Evolutionary conservation across 2,113 vertebrate species (phyloP).

Genomic region (Heptranchias perlo): DNA sequence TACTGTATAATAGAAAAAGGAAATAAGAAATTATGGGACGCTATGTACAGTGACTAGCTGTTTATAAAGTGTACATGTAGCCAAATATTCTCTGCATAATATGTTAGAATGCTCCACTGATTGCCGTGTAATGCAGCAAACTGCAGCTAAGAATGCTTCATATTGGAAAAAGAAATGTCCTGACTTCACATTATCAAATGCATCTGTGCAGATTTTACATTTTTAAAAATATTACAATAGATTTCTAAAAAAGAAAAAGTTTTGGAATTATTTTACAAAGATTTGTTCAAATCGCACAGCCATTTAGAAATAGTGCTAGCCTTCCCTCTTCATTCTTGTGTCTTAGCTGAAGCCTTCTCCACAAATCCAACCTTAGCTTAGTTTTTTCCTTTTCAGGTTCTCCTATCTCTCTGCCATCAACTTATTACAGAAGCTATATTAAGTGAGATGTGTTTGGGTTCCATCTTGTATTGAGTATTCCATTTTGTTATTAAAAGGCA

Average conservation of each 20-base stretch:
- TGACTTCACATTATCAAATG: background rate
- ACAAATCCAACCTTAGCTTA: background rate
- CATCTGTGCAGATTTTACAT: background rate
- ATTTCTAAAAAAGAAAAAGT: background rate
- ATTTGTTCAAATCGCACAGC: background rate
- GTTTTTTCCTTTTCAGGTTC: background rate
- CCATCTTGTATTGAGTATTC: background rate
- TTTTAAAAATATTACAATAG: background rate
- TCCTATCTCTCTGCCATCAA: background rate
- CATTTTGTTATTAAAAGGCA: background rate
- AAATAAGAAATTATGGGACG: background rate
- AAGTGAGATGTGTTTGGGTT: background rate
- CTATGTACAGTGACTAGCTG: background rate
- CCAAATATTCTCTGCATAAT: background rate
- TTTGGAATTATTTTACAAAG: background rate
- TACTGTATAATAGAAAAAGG: background rate
- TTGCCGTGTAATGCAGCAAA: background rate
- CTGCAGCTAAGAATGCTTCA: background rate
- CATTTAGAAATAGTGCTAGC: background rate
- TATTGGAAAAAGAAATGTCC: background rate
- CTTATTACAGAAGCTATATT: background rate
- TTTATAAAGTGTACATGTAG: background rate
- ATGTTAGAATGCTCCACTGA: background rate
- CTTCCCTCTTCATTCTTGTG: background rate
- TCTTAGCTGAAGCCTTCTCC: background rate